Base-by-base conservation (phyloP, 2,888 invertebrate genomes). In the Hirtodrosophila alboralis region DNA sequence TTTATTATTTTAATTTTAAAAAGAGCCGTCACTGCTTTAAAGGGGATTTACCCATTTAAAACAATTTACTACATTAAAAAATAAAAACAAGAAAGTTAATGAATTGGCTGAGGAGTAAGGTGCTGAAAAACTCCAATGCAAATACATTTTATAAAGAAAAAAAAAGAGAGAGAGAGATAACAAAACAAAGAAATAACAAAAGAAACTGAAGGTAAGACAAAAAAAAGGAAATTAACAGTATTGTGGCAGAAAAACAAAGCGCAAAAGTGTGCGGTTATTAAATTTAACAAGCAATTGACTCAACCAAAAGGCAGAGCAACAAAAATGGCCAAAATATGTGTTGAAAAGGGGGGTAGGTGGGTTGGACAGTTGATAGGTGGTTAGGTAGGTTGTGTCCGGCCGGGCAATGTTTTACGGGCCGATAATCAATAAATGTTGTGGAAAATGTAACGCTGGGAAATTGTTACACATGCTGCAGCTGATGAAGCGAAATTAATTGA, bases 381-480 rank as follows among this genome's bases (percentile, higher is more conserved):
- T 8, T 5, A n/a, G 16, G 26, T 13, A 4, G 7, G 26, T 14
- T 34, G 48, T 21, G 31, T 41, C 16, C 40, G 45, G 45, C 43
- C 31, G 36, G 31, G 18, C 34, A 61, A 23, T 23, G 26, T 31
- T 51, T 47, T 23, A 38, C 37, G 44, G n/a, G 6, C 60, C 80
- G 60, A 79, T 84, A 79, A 79, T 85, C 79, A 69, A 79, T 79
- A 85, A 79, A 79, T 69, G 73, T 72, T 65, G 65, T 64, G 63
- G 69, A 72, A 75, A 78, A 67, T 64, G 36, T 48, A 56, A 57
- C 54, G 57, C 48, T 75, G 83, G 68, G 64, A 71, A 79, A 72
- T 79, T 54, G 59, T 58, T 67, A 61, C 60, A 67, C 68, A 75
- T 58, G 59, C 56, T 54, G 62, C 72, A 68, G 58, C 60, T 83